Evolutionary conservation across 1,140 invertebrate species (phyloP), one percentile per base, ranked within the genome.

Genomic region (Epicauta chinensis): DNA sequence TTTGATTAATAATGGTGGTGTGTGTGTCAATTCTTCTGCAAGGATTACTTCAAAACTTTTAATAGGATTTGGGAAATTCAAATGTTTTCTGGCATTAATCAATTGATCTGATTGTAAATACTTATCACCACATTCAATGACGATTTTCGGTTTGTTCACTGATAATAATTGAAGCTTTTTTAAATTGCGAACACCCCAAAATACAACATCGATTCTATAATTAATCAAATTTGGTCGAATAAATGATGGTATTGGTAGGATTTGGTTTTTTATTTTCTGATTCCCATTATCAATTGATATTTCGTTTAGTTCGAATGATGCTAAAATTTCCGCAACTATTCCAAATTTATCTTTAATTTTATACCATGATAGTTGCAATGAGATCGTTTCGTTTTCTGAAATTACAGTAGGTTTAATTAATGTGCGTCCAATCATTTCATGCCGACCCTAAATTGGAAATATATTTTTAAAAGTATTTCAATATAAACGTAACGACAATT

Each of bases 121-220:
- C 2, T 75, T 50, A 2, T 78, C 75, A 2, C 71, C 71, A 34
- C 77, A 78, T 56, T 81, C 77, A 0, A 82, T 59, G 0, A 75
- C 58, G 10, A 81, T 73, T 60, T 73, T 75, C 0, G 80, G 80
- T 53, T 73, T 76, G 31, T 70, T 70, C 0, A 78, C 74, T 1
- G 71, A 65, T 1, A 64, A 42, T 7, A 67, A 65, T 50, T 73
- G 62, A 3, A 76, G 58, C 58, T 74, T 76, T 45, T 70, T 74
- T 51, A 82, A 66, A 38, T 81, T 71, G 14, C 80, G 64, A 0
- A 82, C 65, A 12, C 81, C 81, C 81, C 81, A 83, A 67, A 81
- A 81, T 43, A 81, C 75, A 3, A 81, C 69, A 51, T 83, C 81
- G 2, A 82, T 60, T 52, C 71, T 74, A 52, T 59, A 68, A 50